phyloP scores from a whole-genome alignment of 2,888 invertebrate species.

The Geophilus truncorum region DNA sequence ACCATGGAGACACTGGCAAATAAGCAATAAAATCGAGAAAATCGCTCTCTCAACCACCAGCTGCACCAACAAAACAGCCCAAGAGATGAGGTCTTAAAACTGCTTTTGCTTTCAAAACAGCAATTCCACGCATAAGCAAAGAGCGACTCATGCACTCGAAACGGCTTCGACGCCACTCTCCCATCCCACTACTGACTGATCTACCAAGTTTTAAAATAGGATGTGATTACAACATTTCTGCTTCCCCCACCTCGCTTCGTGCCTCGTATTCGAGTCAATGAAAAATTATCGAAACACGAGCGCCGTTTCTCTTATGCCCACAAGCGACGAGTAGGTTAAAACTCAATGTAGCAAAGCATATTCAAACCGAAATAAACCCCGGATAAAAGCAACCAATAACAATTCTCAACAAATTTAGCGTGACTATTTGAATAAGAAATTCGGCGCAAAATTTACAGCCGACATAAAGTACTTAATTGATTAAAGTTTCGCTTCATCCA shows the following conservation, averaged over 20 bases:
- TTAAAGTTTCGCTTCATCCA: too few species aligned
- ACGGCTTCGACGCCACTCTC: conserved; percentile 20
- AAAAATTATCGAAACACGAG: not conserved
- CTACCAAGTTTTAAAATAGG: conserved; percentile 20
- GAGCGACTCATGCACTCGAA: conserved; percentile 21
- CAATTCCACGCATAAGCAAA: conserved; percentile 27
- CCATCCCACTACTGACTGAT: conserved; percentile 20
- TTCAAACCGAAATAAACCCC: not conserved
- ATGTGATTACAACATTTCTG: conserved; percentile 18
- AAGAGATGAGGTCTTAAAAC: conserved; percentile 24
- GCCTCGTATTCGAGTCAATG: not conserved
- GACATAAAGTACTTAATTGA: too few species aligned
- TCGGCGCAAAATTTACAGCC: not conserved
- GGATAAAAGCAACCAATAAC: not conserved
- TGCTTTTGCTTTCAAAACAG: conserved; percentile 27
- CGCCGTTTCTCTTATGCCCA: not conserved
- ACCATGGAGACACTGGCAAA: conserved; percentile 25
- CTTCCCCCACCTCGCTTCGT: not conserved
- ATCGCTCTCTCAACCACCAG: conserved; percentile 27
- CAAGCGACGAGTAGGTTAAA: too few species aligned
- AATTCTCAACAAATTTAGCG: not conserved
- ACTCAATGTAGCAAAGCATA: not conserved
- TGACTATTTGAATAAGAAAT: not conserved
- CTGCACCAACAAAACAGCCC: conserved; percentile 27
- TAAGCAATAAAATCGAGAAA: conserved; percentile 27